Conservation (phyloP, 1,140 invertebrate genomes). For the Panulirus ornatus region DNA sequence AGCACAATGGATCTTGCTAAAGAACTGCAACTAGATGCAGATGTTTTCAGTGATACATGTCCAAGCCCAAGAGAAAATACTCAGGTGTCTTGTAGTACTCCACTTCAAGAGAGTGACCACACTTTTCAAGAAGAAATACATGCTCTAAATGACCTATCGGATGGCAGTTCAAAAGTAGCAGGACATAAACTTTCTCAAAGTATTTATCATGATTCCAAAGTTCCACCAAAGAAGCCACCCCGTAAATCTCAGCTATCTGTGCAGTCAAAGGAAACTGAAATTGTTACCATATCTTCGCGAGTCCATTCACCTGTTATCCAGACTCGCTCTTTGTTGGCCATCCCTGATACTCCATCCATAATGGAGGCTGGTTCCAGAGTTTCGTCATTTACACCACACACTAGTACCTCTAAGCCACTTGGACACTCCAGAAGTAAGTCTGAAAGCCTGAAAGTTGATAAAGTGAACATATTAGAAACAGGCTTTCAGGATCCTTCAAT, state of each 20-base stretch:
- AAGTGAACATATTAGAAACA: neutral
- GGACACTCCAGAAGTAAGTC: slow-evolving; percentile 60
- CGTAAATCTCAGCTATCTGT: slow-evolving; percentile 14
- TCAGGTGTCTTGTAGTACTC: neutral
- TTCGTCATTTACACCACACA: slow-evolving; percentile 39
- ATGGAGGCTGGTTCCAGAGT: slow-evolving; percentile 21
- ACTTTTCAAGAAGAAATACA: neutral
- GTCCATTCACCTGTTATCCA: neutral
- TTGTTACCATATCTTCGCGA: neutral
- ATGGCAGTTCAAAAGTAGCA: neutral
- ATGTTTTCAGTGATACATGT: neutral
- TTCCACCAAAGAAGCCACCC: slow-evolving; percentile 46
- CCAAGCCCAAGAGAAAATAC: neutral
- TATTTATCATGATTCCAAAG: neutral
- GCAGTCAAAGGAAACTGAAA: neutral
- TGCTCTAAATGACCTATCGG: neutral
- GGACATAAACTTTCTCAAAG: neutral
- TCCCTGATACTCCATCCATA: slow-evolving; percentile 14
- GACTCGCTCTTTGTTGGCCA: neutral
- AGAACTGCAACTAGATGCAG: slow-evolving; percentile 41
- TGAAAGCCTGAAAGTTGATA: slow-evolving; percentile 36
- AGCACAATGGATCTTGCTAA: slow-evolving; percentile 43
- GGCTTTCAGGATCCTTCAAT: neutral
- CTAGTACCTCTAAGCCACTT: slow-evolving; percentile 8
- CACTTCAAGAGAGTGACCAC: neutral